phyloP scores from a whole-genome alignment of 2,797 vertebrate genomes.

The Tangara arthus region DNA sequence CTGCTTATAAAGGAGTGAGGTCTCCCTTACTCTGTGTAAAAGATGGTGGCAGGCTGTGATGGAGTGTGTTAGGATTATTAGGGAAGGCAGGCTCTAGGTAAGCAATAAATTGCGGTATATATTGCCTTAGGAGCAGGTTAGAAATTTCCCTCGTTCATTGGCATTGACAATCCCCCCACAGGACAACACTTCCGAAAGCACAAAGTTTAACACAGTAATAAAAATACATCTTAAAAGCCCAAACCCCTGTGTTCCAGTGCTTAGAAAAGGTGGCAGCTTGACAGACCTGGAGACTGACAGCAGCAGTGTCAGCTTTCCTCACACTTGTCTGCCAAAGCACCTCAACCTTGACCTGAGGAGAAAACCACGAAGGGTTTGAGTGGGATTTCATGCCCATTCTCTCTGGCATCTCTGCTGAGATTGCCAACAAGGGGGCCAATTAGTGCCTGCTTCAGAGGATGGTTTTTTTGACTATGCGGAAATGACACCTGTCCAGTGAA shows the following conservation, averaged over 20 bases:
- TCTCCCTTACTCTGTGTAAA: not conserved
- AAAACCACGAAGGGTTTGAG: constrained; percentile 40
- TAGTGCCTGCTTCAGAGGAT: constrained; percentile 16
- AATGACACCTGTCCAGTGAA: constrained; percentile 57
- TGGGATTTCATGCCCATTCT: constrained; percentile 51
- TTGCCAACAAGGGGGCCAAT: constrained; percentile 64
- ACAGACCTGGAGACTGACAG: constrained; percentile 64
- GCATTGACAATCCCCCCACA: not conserved
- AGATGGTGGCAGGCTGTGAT: not conserved
- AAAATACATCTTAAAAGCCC: constrained; percentile 36
- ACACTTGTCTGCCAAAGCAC: constrained; percentile 59
- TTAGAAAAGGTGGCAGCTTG: constrained; percentile 54
- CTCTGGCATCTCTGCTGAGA: constrained; percentile 68
- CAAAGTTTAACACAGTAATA: not conserved
- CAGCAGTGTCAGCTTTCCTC: constrained; percentile 51
- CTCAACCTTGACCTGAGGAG: constrained; percentile 69
- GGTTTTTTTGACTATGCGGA: not conserved
- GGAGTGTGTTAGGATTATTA: not conserved
- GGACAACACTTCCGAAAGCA: not conserved
- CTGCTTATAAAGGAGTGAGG: not conserved
- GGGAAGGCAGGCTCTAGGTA: not conserved
- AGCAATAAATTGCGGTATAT: not conserved
- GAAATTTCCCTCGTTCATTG: not conserved
- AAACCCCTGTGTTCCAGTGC: not conserved
- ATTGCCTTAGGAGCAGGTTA: not conserved